phyloP scores from a whole-genome alignment of 2,888 invertebrate genomes.

The Eupithecia tripunctaria region DNA sequence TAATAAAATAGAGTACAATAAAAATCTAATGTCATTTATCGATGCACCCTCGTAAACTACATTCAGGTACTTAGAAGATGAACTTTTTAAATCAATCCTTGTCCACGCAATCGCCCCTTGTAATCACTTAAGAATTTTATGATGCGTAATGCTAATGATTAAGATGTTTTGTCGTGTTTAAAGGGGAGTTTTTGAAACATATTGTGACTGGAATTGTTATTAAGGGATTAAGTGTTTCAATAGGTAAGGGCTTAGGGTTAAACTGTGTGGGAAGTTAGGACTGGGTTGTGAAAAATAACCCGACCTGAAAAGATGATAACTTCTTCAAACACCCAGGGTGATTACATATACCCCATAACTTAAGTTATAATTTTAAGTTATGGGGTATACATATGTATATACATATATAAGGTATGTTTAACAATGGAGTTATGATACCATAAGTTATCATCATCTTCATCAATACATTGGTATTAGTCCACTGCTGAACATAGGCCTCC shows the following conservation, averaged over 20 bases:
- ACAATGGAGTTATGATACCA: no score
- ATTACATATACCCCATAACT: no score
- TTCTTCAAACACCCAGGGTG: no score
- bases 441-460: no score
- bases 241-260: constrained; percentile 19
- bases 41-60: constrained; percentile 54
- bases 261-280: constrained; percentile 32
- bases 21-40: constrained; percentile 43
- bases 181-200: constrained; percentile 66
- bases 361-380: no score
- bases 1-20: constrained; percentile 33
- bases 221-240: constrained; percentile 70
- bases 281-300: no score
- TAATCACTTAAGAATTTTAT: constrained; percentile 84
- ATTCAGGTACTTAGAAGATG: constrained; percentile 72
- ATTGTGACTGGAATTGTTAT: constrained; percentile 80
- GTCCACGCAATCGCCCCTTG: constrained; percentile 75
- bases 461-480: no score
- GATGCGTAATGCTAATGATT: constrained; percentile 83
- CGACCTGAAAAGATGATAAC: no score
- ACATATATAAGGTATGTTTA: no score
- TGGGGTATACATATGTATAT: no score
- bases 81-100: constrained; percentile 78
- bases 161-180: constrained; percentile 78
- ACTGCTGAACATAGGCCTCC: no score